Evolutionary conservation across 2,797 vertebrate species (phyloP), one percentile per base, ranked within the genome.

Genomic region (Malurus leucopterus): DNA sequence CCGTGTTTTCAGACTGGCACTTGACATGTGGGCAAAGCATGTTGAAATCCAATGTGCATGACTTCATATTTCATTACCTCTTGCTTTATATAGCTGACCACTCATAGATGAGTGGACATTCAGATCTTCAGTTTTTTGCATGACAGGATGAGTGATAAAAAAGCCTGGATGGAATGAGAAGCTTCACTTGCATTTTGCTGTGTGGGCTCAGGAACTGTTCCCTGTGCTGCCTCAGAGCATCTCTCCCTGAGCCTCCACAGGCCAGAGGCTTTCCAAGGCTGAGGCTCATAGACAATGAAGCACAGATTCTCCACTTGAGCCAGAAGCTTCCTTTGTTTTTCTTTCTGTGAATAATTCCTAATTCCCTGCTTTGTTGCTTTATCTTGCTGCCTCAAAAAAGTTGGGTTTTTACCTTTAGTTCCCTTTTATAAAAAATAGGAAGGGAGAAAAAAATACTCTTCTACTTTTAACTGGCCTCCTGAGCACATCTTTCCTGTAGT

Each of bases 41-140:
- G 2, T 5, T 43, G 30, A 57, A 47, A 68, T 32, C 22, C 32
- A 51, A 4, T 0, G 0, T 51, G 9, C 32, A 24, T 29, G 43
- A 30, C 32, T 85, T 62, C 4, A 6, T 30, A 18, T 11, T 12
- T 63, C 34, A 70, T 70, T 81, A 61, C 32, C 3, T 4, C 43
- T 65, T 65, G 65, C 36, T 93, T 80, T 73, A 10, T 43, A 7
- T 8, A 57, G 53, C 26, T 84, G 36, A 20, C 10, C 29, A 32
- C 0, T 3, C 4, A 5, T 13, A 81, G 47, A 29, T 58, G 53
- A 58, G 36, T 51, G 44, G 32, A 34, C 21, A 10, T 44, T 68
- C 58, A 74, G 30, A 27, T 11, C 27, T 71, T n/a, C n/a, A n/a
- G 30, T 12, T 44, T 36, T 64, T 77, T 2, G 2, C 0, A 0